Evolutionary conservation across 2,888 invertebrate species (phyloP).

Genomic region (Drosophila vallismaia): DNA sequence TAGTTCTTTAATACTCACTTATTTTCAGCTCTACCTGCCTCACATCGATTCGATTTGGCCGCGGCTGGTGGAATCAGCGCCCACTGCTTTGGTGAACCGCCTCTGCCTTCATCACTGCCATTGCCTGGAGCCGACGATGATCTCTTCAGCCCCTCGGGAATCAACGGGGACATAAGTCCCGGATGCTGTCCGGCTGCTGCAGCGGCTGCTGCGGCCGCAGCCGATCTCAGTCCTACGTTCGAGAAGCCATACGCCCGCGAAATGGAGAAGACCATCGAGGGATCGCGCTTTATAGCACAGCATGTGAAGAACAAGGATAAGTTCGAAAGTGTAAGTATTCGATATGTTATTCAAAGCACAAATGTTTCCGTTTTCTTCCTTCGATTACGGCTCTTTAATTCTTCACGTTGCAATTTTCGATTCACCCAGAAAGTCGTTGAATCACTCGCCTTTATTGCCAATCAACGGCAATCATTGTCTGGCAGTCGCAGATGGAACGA

Average conservation of each 20-base stretch:
- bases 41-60: slow-evolving; percentile 87
- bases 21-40: slow-evolving; percentile 84
- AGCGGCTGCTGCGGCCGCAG: slow-evolving; percentile 78
- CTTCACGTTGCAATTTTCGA: not conserved
- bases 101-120: slow-evolving; percentile 88
- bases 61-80: slow-evolving; percentile 86
- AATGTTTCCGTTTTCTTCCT: not conserved
- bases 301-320: slow-evolving; percentile 97
- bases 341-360: too few relatives aligned
- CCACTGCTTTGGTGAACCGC: slow-evolving; percentile 87
- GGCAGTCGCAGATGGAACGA: slow-evolving; percentile 38
- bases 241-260: slow-evolving; percentile 92
- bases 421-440: slow-evolving; percentile 18
- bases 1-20: too few relatives aligned
- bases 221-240: slow-evolving; percentile 90
- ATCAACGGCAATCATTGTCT: slow-evolving; percentile 41
- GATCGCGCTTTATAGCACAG: slow-evolving; percentile 96
- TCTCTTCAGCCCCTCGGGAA: slow-evolving; percentile 89
- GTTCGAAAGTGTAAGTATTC: slow-evolving; percentile 92
- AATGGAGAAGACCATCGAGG: slow-evolving; percentile 96
- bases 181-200: slow-evolving; percentile 84
- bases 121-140: slow-evolving; percentile 92
- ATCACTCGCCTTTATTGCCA: slow-evolving; percentile 38
- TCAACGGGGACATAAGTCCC: slow-evolving; percentile 85
- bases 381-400: not conserved